These are phyloP conservation scores for Etheostoma spectabile DNA, from an alignment of 2,113 vertebrate genomes.

Conservation along the genomic window DNA sequence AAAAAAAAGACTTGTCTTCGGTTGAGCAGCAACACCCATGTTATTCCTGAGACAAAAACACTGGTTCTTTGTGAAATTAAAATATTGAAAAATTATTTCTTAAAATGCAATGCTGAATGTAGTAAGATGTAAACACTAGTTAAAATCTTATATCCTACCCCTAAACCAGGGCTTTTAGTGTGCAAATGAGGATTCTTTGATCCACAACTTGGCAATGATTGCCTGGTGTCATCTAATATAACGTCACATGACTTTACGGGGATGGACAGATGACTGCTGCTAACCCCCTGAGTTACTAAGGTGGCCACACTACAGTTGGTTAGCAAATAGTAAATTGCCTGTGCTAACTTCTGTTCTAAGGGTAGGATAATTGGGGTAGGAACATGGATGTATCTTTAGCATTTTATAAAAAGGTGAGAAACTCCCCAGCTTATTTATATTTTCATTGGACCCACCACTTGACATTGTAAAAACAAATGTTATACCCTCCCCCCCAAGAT, in stretches of 20 bases:
- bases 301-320: not conserved
- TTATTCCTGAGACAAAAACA: constrained; percentile 73
- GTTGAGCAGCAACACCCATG: constrained; percentile 46
- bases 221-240: not conserved
- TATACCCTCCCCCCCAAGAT: not conserved
- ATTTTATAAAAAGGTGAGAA: not conserved
- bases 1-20: constrained; percentile 1
- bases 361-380: not conserved
- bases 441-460: not conserved
- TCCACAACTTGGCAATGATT: constrained; percentile 4
- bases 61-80: constrained; percentile 39
- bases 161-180: constrained; percentile 11
- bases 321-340: not conserved
- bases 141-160: constrained; percentile 33
- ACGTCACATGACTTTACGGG: not conserved
- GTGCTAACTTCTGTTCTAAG: not conserved
- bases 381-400: not conserved
- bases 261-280: not conserved
- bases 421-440: not conserved
- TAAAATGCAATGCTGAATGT: constrained; percentile 19
- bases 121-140: constrained; percentile 50
- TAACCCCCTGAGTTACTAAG: not conserved
- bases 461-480: not conserved
- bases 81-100: constrained; percentile 5
- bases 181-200: constrained; percentile 35